Base-by-base conservation (phyloP, 1,140 invertebrate genomes). In the Chlorops oryzae region DNA sequence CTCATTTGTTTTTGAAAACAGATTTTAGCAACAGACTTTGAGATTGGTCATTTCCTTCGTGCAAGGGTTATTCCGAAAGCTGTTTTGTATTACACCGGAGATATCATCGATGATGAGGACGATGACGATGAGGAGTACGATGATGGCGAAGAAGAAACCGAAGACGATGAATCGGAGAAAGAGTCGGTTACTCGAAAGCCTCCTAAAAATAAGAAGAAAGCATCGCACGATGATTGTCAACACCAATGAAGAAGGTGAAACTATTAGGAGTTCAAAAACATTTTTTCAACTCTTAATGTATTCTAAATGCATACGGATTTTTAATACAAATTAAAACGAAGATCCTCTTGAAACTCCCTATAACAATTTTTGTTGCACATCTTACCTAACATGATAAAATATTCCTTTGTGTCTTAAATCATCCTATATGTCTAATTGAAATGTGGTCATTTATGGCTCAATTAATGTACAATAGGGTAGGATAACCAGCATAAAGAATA, bases 11-110 rank as follows among this genome's bases (percentile, higher is more conserved):
- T 46, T 46, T n/a, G n/a, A n/a, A n/a, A n/a, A 12, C 80, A 85
- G 59, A 73, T 95, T 45, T 73, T 97, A 54, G 89, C 87, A 4
- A 86, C 85, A 54, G 94, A 98, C 77, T 98, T 95, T 75, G 94
- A 98, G 79, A 92, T 98, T 73, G 95, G 95, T n/a, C 92, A 97
- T 76, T 96, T 96, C 72, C 89, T 97, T 62, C 83, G 92, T 61
- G 92, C 96, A 69, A 80, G 90, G 55, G 86, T 98, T 59, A 85
- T 98, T 59, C 93, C 92, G 22, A 82, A 87, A 70, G 93, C 93
- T 58, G 88, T 97, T 42, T 79, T 98, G 22, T 96, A 93, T 62
- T 98, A 85, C 70, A 98, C 95, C 59, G 95, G 86, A 37, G 86
- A 88, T 76, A 84, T 81, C 23, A 76, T 88, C 15, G 85, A 88